Evolutionary conservation across 2,797 vertebrate genomes (phyloP), one percentile per base, ranked within the genome.

Genomic region (Lepus oiostolus): DNA sequence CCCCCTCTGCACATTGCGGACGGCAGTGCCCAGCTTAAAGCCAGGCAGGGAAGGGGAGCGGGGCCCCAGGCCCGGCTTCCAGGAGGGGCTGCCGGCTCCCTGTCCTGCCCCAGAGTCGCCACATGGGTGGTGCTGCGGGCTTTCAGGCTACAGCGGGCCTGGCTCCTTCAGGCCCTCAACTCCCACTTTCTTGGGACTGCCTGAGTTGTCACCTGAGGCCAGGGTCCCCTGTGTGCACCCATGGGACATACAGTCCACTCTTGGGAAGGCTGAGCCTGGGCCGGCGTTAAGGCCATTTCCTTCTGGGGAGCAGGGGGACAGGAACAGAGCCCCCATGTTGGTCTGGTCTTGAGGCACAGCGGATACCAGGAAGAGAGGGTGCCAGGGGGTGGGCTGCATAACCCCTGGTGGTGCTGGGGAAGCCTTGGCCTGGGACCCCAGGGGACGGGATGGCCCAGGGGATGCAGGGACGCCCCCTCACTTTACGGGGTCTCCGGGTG

Each of bases 341-440:
- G 68, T 92, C 70, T 50, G 83, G 24, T 93, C 47, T 93, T 72
- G 19, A 94, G 63, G 24, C 58, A 50, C 52, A 38, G 22, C 22
- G 16, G 84, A 65, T 71, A 42, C 50, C 65, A 63, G 38, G 35
- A 60, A 54, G 22, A 35, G 70, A 91, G 14, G 47, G 13, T 6
- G 24, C 50, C 13, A 21, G 5, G 79, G 8, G 11, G 38, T 63
- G 86, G 82, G 2, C 70, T 58, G 54, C 54, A 16, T 58, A n/a
- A 85, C 13, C 21, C 35, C 30, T 71, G n/a, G 47, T 32, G 68
- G 26, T 54, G 75, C 50, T 71, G 21, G 30, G n/a, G 28, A 52
- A 60, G 68, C 12, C 74, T n/a, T 8, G 14, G 54, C n/a, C 21
- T n/a, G 70, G 63, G 21, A 30, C 9, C 38, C 22, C 11, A 12